These are phyloP conservation scores for Tipula confusa DNA, from an alignment of 2,888 invertebrate species.

Conservation along the genomic window DNA sequence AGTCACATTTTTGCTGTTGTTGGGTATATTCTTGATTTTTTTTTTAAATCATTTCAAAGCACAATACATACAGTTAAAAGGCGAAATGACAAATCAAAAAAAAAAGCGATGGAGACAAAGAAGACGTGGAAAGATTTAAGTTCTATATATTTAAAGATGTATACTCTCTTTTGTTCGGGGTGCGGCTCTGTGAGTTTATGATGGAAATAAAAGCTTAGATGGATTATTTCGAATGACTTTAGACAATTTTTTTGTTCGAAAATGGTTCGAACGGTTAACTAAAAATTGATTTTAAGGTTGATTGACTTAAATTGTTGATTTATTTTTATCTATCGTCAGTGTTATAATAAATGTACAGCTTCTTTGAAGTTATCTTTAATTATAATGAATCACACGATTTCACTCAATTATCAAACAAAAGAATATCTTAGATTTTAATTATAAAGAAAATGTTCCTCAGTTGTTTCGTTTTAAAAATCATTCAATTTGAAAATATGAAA, in stretches of 20 bases:
- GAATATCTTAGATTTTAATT: too few relatives aligned
- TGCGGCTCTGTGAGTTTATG: neutral
- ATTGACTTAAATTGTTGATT: too few relatives aligned
- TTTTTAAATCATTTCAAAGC: neutral
- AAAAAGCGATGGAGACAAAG: neutral
- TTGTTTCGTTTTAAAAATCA: too few relatives aligned
- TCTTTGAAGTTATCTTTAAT: too few relatives aligned
- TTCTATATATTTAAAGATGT: neutral
- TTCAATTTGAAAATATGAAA: too few relatives aligned
- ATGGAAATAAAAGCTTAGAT: neutral
- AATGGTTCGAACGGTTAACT: too few relatives aligned
- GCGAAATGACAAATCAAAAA: neutral
- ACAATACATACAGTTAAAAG: neutral
- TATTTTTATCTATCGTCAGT: too few relatives aligned
- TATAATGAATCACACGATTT: too few relatives aligned
- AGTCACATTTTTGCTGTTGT: neutral
- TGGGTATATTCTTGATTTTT: neutral
- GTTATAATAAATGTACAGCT: too few relatives aligned
- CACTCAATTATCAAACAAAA: too few relatives aligned
- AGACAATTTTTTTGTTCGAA: neutral
- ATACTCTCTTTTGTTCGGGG: neutral
- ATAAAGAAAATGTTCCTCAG: too few relatives aligned
- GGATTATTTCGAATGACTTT: neutral
- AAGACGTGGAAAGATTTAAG: neutral
- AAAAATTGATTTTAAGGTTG: too few relatives aligned